These are phyloP conservation scores for Greenwoodochromis staneri DNA, from an alignment of 2,113 vertebrate genomes.

Conservation along the genomic window DNA sequence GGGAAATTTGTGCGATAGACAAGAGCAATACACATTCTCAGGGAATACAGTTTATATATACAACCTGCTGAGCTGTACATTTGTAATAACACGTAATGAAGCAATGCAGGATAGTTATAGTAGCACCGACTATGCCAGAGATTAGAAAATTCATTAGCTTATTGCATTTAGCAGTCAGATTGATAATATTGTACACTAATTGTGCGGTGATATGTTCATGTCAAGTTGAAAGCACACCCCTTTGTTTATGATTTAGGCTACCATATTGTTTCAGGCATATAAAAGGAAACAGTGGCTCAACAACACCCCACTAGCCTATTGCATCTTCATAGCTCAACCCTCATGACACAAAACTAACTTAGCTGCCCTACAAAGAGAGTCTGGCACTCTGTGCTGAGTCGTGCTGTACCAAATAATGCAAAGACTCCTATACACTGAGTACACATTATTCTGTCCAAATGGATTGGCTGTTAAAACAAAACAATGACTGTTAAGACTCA, in stretches of 20 bases:
- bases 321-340: accelerated
- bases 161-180: background rate
- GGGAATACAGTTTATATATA: background rate
- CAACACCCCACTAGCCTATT: background rate
- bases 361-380: background rate
- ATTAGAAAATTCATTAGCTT: background rate
- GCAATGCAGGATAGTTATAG: background rate
- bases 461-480: background rate
- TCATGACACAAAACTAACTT: background rate
- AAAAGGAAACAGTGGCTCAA: background rate
- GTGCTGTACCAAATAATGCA: background rate
- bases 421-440: background rate
- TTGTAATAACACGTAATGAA: background rate
- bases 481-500: background rate
- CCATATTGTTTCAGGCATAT: background rate
- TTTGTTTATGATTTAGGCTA: background rate
- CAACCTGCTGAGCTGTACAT: background rate
- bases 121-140: background rate
- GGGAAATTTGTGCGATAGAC: background rate
- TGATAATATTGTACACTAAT: background rate
- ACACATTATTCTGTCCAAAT: background rate
- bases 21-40: background rate
- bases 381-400: background rate
- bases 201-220: background rate
- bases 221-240: background rate